phyloP scores from a whole-genome alignment of 2,113 vertebrate species.

The Hystrix brachyura region DNA sequence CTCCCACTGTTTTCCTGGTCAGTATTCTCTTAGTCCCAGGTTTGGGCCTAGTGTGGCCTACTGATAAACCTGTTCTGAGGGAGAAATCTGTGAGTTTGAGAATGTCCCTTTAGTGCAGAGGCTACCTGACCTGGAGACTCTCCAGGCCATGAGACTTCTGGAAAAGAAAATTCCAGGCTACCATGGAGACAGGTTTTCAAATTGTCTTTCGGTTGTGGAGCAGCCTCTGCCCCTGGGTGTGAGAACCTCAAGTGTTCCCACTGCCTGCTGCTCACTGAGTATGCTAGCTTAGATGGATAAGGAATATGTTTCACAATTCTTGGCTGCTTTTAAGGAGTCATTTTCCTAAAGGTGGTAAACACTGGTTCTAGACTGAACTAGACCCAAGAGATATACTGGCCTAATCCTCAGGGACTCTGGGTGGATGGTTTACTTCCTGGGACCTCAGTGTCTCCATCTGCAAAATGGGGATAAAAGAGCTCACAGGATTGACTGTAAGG shows the following conservation, averaged over 20 bases:
- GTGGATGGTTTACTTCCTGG: neutral
- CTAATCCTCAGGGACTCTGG: neutral
- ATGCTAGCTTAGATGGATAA: neutral
- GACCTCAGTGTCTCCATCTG: neutral
- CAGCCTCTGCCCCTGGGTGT: neutral
- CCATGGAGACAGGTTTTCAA: neutral
- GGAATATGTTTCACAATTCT: constrained; percentile 7
- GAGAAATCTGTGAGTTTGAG: neutral
- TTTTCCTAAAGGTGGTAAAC: neutral
- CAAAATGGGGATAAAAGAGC: neutral
- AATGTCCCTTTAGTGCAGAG: neutral
- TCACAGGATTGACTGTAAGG: neutral
- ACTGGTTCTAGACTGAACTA: constrained; percentile 11
- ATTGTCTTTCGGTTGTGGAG: neutral
- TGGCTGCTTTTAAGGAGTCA: neutral
- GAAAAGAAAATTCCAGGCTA: constrained; percentile 19
- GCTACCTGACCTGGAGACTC: neutral
- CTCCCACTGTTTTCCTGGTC: neutral
- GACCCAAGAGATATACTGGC: neutral
- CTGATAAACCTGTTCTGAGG: neutral
- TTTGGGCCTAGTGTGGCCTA: neutral
- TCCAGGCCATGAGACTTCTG: neutral
- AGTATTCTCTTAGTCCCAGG: no score
- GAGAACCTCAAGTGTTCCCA: neutral
- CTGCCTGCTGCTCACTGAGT: neutral